Evolutionary conservation across 2,797 vertebrate genomes (phyloP).

Genomic region (Falco cherrug): DNA sequence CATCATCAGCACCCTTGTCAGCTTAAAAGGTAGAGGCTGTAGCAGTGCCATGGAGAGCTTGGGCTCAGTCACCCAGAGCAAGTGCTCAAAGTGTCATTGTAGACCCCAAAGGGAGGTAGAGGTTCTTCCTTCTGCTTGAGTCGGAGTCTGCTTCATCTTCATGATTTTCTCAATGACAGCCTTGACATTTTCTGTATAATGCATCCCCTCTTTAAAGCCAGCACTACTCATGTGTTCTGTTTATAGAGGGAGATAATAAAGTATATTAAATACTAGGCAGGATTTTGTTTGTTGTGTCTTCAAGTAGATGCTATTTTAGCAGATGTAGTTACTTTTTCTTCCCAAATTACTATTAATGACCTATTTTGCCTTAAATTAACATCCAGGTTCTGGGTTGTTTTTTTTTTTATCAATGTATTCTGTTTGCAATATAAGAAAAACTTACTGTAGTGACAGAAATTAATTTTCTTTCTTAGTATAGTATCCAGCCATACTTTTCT

Average conservation of each 20-base stretch:
- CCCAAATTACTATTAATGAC: not conserved
- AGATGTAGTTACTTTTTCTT: not conserved
- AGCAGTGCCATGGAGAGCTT: not conserved
- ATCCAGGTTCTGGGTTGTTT: not conserved
- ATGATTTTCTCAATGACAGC: not conserved
- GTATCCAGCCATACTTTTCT: not conserved
- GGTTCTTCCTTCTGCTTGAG: not conserved
- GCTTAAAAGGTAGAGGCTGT: not conserved
- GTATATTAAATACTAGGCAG: not conserved
- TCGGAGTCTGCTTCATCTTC: not conserved
- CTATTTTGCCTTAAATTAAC: not conserved
- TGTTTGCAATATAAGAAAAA: not conserved
- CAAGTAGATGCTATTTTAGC: not conserved
- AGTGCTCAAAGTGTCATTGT: not conserved
- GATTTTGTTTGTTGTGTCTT: not conserved
- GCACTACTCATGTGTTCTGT: fast-evolving
- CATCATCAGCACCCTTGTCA: not conserved
- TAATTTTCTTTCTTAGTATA: not conserved
- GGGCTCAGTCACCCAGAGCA: not conserved
- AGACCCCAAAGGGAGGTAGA: not conserved
- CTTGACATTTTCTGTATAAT: not conserved
- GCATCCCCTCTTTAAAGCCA: not conserved
- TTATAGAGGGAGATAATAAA: not conserved
- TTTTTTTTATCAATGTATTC: not conserved
- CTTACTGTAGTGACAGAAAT: not conserved